Percentiles rank a stretch among this genome's conserved stretches.
Evolutionary conservation across 1,140 invertebrate genomes (phyloP).

Genomic region (Fragariocoptes setiger): DNA sequence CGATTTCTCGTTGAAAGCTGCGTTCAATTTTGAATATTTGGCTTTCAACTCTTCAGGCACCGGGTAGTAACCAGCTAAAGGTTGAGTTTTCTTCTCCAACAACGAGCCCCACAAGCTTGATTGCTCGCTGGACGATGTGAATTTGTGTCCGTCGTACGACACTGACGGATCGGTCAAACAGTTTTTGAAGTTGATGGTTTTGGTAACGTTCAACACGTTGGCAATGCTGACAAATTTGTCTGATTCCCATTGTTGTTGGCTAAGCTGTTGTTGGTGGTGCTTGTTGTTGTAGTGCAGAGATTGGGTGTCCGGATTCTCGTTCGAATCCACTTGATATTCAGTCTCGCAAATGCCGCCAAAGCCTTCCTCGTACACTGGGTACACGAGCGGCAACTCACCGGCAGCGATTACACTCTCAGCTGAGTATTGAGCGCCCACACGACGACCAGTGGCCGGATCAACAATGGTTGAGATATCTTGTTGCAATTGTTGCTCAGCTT

Average conservation of each 20-base stretch:
- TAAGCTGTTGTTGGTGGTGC: too few species aligned
- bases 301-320: background rate
- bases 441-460: background rate
- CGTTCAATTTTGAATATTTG: background rate
- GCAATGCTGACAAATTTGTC: background rate
- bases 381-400: background rate
- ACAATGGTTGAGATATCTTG: background rate
- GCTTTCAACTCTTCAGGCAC: slow-evolving; percentile 2
- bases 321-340: slow-evolving; percentile 6
- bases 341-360: slow-evolving; percentile 11
- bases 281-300: too few species aligned
- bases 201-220: slow-evolving; percentile 12
- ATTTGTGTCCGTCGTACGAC: slow-evolving; percentile 4
- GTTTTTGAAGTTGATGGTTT: slow-evolving; percentile 12
- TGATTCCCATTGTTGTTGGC: too few species aligned
- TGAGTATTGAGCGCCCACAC: background rate
- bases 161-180: slow-evolving; percentile 9
- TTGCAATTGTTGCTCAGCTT: background rate
- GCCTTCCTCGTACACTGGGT: slow-evolving; percentile 4
- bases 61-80: slow-evolving; percentile 7
- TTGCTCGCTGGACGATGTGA: background rate
- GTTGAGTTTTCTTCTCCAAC: background rate
- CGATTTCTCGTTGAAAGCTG: background rate
- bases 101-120: background rate
- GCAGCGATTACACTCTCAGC: background rate